phyloP scores from a whole-genome alignment of 2,797 vertebrate genomes.

The Gastrophryne carolinensis region DNA sequence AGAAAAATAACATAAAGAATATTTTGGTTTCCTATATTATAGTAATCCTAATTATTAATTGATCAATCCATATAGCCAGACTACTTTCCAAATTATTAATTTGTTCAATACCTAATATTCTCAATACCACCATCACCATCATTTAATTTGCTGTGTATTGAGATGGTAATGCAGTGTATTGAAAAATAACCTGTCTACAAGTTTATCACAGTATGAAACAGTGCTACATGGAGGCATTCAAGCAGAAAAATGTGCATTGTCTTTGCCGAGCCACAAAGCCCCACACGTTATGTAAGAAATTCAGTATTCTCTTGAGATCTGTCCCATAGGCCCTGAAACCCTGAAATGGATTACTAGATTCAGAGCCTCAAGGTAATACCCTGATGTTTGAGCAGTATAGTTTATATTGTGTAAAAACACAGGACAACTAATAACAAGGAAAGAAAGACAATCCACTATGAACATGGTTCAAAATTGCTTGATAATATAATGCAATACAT shows the following conservation, averaged over 20 bases:
- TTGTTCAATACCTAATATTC: neutral
- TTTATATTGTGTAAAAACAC: slow-evolving; percentile 28
- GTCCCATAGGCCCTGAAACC: slow-evolving; percentile 24
- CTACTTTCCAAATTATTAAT: too few relatives aligned
- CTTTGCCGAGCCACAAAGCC: neutral
- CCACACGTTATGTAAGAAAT: slow-evolving; percentile 15
- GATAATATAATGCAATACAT: slow-evolving; percentile 41
- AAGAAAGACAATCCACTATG: slow-evolving; percentile 30
- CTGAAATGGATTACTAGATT: slow-evolving; percentile 39
- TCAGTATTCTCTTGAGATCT: slow-evolving; percentile 35
- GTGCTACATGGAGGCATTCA: slow-evolving; percentile 2
- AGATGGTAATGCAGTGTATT: too few relatives aligned
- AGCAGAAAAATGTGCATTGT: slow-evolving; percentile 27
- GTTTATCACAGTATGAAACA: slow-evolving; percentile 10
- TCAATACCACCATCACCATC: neutral
- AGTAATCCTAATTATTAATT: too few relatives aligned
- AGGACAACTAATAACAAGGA: slow-evolving; percentile 38
- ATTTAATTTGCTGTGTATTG: too few relatives aligned
- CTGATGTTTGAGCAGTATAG: slow-evolving; percentile 7
- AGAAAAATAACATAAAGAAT: too few relatives aligned
- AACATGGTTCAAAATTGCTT: slow-evolving; percentile 16
- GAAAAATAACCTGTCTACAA: neutral
- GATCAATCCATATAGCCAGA: too few relatives aligned
- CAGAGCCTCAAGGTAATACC: slow-evolving; percentile 27
- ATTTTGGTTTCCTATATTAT: too few relatives aligned